Evolutionary conservation across 2,888 invertebrate genomes (phyloP).

Genomic region (Reticulitermes lucifugus): DNA sequence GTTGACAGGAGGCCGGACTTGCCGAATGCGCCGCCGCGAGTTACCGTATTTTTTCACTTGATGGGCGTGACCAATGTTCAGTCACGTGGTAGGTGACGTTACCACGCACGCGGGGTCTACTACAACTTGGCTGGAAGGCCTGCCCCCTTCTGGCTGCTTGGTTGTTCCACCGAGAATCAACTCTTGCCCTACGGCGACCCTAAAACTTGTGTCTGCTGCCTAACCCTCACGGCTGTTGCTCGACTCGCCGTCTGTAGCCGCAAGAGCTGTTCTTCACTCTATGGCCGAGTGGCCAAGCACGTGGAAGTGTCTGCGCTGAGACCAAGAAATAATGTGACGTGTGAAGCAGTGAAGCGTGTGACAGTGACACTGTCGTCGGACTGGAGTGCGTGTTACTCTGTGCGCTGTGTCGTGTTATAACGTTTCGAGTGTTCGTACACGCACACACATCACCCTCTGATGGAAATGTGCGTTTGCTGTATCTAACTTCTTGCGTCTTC

Average conservation of each 20-base stretch:
- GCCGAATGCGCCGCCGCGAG: slow-evolving; percentile 25
- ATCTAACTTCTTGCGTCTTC: not conserved
- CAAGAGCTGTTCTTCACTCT: slow-evolving; percentile 2
- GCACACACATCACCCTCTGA: not conserved
- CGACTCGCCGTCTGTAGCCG: not conserved
- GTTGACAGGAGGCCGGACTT: slow-evolving; percentile 13
- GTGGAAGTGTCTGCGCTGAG: not conserved
- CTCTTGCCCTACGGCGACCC: not conserved
- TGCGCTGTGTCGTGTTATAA: not conserved
- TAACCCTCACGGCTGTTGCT: too few species aligned
- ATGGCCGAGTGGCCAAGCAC: not conserved
- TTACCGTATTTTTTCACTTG: not conserved
- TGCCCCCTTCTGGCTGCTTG: not conserved
- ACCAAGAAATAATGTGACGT: not conserved
- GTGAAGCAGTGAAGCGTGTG: not conserved
- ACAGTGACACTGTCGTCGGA: too few species aligned
- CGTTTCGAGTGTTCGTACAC: not conserved
- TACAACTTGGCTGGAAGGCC: slow-evolving; percentile 1
- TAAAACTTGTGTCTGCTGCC: not conserved
- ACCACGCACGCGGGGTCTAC: slow-evolving; percentile 6
- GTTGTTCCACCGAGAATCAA: not conserved
- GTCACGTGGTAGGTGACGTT: slow-evolving; percentile 10
- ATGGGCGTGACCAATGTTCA: slow-evolving; percentile 9
- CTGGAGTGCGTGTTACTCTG: not conserved
- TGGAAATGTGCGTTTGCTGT: too few species aligned